phyloP scores from a whole-genome alignment of 2,888 invertebrate species.

The Spodoptera littoralis region DNA sequence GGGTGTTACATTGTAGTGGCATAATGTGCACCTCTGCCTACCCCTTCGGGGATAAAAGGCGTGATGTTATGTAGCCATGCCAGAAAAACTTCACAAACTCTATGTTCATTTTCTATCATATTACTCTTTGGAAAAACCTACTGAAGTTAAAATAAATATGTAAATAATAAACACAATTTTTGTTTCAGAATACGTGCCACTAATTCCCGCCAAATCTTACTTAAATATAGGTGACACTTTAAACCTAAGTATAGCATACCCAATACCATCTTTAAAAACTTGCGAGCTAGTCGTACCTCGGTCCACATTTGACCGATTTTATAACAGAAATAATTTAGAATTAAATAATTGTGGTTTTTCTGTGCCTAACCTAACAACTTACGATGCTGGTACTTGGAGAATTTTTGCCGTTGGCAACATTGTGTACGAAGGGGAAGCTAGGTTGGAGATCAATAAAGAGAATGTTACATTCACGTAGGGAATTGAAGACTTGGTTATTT shows the following conservation, averaged over 20 bases:
- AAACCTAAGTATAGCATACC: constrained; percentile 69
- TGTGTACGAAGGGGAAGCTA: constrained; percentile 64
- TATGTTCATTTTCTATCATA: no score
- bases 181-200: constrained; percentile 71
- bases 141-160: no score
- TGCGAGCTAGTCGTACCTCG: constrained; percentile 73
- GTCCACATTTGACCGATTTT: constrained; percentile 72
- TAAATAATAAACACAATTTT: background rate
- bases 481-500: no score
- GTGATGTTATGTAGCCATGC: no score
- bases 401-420: constrained; percentile 75
- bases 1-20: no score
- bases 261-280: constrained; percentile 65
- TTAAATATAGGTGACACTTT: constrained; percentile 66
- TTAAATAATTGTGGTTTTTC: constrained; percentile 68
- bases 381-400: constrained; percentile 74
- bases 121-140: no score
- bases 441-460: constrained; percentile 48
- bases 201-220: constrained; percentile 36
- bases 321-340: constrained; percentile 58
- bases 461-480: background rate
- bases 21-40: no score
- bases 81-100: no score
- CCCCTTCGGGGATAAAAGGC: no score
- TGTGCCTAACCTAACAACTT: constrained; percentile 68